phyloP scores from a whole-genome alignment of 2,888 invertebrate genomes.

The Trissonchulus latispiculum region DNA sequence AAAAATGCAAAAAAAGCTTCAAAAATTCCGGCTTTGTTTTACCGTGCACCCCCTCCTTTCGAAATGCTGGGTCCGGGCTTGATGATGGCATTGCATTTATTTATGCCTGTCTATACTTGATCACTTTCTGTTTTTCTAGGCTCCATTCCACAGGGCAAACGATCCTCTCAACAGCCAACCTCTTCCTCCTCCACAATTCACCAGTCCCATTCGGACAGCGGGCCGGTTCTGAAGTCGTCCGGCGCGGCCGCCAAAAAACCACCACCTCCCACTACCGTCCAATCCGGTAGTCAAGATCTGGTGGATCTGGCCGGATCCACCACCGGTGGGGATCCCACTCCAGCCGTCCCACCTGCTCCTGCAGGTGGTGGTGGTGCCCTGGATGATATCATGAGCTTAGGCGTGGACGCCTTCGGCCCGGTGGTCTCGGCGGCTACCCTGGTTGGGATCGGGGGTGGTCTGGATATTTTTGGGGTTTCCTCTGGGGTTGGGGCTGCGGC shows the following conservation, averaged over 20 bases:
- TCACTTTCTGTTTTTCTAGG: too few relatives aligned
- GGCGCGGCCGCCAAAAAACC: neutral
- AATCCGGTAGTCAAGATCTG: neutral
- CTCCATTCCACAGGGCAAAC: too few relatives aligned
- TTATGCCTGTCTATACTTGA: too few relatives aligned
- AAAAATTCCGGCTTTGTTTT: too few relatives aligned
- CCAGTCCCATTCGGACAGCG: too few relatives aligned
- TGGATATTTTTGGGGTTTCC: neutral
- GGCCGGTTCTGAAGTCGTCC: too few relatives aligned
- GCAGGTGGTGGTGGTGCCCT: neutral
- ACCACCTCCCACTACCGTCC: neutral
- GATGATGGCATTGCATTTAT: too few relatives aligned
- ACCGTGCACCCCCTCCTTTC: too few relatives aligned
- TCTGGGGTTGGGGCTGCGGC: neutral
- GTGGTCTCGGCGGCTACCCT: neutral
- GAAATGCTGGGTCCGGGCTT: too few relatives aligned
- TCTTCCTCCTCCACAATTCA: too few relatives aligned
- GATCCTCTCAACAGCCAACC: too few relatives aligned
- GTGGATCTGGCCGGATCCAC: neutral
- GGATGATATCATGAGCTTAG: constrained; percentile 4
- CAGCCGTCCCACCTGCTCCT: neutral
- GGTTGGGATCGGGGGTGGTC: neutral
- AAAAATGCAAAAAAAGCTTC: too few relatives aligned
- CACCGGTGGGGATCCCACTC: neutral
- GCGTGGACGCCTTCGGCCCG: neutral